A percentile compares a stretch with the other conserved stretches of the same genome.
Conservation (phyloP, 2,113 vertebrate species). For the Hypocryptadius cinnamomeus region DNA sequence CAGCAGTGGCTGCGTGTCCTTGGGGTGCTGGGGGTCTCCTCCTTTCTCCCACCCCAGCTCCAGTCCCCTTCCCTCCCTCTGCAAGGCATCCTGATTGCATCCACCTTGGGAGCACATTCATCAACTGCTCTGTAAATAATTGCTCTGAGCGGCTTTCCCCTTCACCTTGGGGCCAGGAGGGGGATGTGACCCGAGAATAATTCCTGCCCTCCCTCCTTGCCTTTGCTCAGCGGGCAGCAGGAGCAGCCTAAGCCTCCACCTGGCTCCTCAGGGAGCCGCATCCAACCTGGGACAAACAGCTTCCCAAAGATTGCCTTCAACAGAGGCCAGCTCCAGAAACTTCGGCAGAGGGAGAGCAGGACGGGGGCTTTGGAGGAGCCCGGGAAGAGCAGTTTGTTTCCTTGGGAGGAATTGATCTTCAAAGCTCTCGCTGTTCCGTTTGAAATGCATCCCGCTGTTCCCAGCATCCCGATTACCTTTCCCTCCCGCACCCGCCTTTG, state of each 20-base stretch:
- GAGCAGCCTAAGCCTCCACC: neutral
- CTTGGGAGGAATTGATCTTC: conserved; percentile 26
- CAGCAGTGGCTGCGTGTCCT: fast-evolving
- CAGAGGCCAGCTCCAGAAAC: neutral
- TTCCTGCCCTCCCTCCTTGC: neutral
- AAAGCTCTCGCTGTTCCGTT: conserved; percentile 16
- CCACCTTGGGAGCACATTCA: neutral
- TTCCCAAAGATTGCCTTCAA: neutral
- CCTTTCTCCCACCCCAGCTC: neutral
- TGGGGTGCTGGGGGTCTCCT: neutral
- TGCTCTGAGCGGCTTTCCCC: neutral
- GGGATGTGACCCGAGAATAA: neutral
- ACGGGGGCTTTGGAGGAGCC: neutral
- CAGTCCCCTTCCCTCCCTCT: neutral
- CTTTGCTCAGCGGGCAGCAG: neutral
- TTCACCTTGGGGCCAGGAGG: neutral
- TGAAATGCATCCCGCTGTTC: conserved; percentile 38
- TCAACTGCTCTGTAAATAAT: neutral
- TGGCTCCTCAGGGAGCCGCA: neutral
- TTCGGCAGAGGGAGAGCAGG: neutral
- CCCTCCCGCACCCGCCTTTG: neutral
- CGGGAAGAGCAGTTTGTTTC: neutral
- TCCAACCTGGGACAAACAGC: neutral
- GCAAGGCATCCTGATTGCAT: neutral
- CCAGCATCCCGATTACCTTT: neutral